Evolutionary conservation across 2,113 vertebrate species (phyloP), one percentile per base, ranked within the genome.

Genomic region (Phylloscopus trochilus): DNA sequence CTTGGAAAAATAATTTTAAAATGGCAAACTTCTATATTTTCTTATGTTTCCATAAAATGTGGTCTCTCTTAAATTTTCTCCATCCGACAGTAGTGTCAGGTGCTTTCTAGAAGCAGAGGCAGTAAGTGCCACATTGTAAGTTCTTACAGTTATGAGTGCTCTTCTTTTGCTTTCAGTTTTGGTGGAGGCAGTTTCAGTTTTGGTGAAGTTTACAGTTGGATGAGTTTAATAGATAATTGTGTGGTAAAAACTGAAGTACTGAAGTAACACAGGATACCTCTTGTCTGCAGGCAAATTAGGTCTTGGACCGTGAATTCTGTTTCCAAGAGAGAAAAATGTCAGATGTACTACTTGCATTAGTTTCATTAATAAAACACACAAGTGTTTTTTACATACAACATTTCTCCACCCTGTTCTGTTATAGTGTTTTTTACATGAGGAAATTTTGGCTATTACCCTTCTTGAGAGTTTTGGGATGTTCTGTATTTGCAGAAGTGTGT

Each of bases 391-490:
- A 51, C 52, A 4, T 33, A 22, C 28, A 13, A 30, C 17, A 14
- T 89, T 93, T 90, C 55, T 88, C 95, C 67, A 17, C 85, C 66
- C 85, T 92, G 0, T 92, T 96, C 81, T 80, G 55, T 95, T 77
- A 39, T 2, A 16, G 37, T 52, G 69, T 68, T 69, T 86, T 82
- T 83, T 8, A 75, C 18, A 18, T 30, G 49, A 83, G 73, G 66
- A 92, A 75, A 47, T 72, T 51, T 41, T 44, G 59, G 55, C 43
- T 74, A 4, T 88, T 90, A 66, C 72, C 69, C 52, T 78, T 76
- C 75, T 67, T 51, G 53, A 63, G 66, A 68, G 41, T 83, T 96
- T 78, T 30, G 62, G 76, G 66, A 75, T 94, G 64, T 89, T 95
- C 64, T 82, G 1, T 85, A 21, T 88, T 72, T 8, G 11, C 12